Evolutionary conservation across 1,140 invertebrate genomes (phyloP).

Genomic region (Sitophilus oryzae): DNA sequence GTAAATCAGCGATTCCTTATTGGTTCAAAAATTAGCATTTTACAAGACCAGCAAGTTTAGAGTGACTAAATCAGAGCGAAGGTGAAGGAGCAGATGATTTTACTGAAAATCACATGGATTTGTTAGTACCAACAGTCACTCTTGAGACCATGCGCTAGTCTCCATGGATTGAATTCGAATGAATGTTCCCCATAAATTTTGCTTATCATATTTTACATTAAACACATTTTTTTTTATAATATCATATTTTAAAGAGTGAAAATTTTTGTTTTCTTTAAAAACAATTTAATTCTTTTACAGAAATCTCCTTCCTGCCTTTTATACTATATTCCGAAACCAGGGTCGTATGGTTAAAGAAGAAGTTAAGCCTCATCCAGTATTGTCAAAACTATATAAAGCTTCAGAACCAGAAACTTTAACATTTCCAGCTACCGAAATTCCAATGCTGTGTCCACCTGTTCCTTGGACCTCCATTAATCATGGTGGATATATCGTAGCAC

Average conservation of each 20-base stretch:
- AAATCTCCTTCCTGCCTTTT: conserved; percentile 69
- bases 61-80: too few relatives aligned
- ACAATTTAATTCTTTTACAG: conserved; percentile 30
- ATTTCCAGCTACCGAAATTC: conserved; percentile 65
- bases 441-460: conserved; percentile 71
- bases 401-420: conserved; percentile 60
- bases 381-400: conserved; percentile 61
- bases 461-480: conserved; percentile 65
- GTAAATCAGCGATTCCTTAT: too few relatives aligned
- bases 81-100: too few relatives aligned
- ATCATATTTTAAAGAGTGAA: not conserved
- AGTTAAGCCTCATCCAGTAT: conserved; percentile 76
- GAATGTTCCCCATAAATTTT: too few relatives aligned
- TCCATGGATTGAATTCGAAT: too few relatives aligned
- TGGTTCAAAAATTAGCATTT: too few relatives aligned
- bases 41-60: too few relatives aligned
- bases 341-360: conserved; percentile 61
- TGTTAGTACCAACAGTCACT: too few relatives aligned
- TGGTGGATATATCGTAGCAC: conserved; percentile 72
- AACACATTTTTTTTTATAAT: too few relatives aligned
- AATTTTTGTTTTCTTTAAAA: not conserved
- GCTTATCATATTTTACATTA: too few relatives aligned
- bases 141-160: too few relatives aligned
- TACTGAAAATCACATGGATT: too few relatives aligned
- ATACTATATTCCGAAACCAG: conserved; percentile 68